Conservation (phyloP, 2,113 vertebrate genomes). For the Callipepla squamata region DNA sequence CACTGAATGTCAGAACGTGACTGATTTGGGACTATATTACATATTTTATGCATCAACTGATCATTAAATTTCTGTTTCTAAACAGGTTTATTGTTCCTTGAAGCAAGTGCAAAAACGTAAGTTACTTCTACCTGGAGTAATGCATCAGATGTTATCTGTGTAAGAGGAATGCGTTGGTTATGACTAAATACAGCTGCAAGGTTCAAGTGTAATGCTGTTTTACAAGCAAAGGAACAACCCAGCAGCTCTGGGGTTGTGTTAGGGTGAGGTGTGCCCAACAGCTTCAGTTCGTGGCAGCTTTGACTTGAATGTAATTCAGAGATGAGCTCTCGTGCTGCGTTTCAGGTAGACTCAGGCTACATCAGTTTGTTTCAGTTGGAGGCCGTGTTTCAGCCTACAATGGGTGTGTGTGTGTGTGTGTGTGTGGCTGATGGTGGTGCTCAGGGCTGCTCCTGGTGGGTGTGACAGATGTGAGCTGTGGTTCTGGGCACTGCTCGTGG, state of each 20-base stretch:
- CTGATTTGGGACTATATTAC: background rate
- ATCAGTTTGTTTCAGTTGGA: background rate
- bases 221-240: background rate
- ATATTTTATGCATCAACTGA: slow-evolving; percentile 57
- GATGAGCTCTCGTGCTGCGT: rapidly evolving
- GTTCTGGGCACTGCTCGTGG: background rate
- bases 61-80: slow-evolving; percentile 70
- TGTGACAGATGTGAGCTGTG: too few relatives aligned
- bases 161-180: background rate
- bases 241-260: too few relatives aligned
- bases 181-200: background rate
- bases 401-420: background rate
- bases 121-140: slow-evolving; percentile 39
- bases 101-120: slow-evolving; percentile 99
- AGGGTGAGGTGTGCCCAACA: rapidly evolving
- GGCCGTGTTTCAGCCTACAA: background rate
- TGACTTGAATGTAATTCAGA: background rate
- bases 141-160: background rate
- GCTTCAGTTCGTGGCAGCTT: background rate
- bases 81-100: slow-evolving; percentile 93
- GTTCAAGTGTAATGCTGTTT: background rate
- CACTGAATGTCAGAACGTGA: rapidly evolving
- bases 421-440: too few relatives aligned
- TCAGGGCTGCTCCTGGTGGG: background rate
- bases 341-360: background rate